A percentile compares a stretch with the other conserved stretches of the same genome.
Evolutionary conservation across 2,888 invertebrate species (phyloP).

Genomic region (Leptogaster cylindrica): DNA sequence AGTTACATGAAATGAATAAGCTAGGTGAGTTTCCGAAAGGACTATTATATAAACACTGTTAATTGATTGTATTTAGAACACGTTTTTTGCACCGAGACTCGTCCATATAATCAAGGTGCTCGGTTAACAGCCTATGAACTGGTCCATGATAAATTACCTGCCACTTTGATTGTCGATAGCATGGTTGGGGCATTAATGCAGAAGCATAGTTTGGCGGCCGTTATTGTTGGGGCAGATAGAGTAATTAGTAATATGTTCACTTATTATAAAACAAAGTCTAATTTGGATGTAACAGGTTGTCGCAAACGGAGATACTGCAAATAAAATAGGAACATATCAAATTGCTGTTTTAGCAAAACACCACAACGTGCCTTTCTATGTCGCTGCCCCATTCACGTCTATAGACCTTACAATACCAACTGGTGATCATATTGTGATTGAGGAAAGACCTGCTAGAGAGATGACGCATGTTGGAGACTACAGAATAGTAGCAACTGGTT

Average conservation of each 20-base stretch:
- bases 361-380: constrained; percentile 92
- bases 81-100: constrained; percentile 95
- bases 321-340: constrained; percentile 97
- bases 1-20: constrained; percentile 73
- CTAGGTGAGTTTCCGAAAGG: constrained; percentile 66
- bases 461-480: constrained; percentile 89
- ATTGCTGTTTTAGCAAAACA: constrained; percentile 90
- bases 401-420: constrained; percentile 80
- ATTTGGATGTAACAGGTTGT: constrained; percentile 71
- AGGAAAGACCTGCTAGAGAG: constrained; percentile 89
- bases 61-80: constrained; percentile 68
- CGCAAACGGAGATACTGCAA: constrained; percentile 97
- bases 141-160: constrained; percentile 88
- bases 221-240: constrained; percentile 97
- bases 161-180: constrained; percentile 92
- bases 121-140: constrained; percentile 95
- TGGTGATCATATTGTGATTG: constrained; percentile 90
- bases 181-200: constrained; percentile 94
- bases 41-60: background rate
- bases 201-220: constrained; percentile 81
- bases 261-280: background rate
- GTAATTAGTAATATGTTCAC: constrained; percentile 61
- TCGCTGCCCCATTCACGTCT: constrained; percentile 92
- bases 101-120: constrained; percentile 97
- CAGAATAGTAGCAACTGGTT: constrained; percentile 86